Evolutionary conservation across 1,140 invertebrate species (phyloP).

Genomic region (Heliconius himera): DNA sequence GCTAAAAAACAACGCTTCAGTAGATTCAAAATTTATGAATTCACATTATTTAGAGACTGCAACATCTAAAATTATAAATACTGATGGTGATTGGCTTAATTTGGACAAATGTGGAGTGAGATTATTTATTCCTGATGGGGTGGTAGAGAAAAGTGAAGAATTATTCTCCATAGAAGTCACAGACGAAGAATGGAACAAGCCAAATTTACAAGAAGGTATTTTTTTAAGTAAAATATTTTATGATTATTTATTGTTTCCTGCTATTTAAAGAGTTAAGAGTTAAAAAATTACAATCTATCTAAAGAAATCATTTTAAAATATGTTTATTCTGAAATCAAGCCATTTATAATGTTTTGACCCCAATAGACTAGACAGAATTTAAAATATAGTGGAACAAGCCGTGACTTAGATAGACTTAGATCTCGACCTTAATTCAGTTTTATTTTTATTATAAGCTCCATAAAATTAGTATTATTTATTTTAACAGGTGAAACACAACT

Average conservation of each 20-base stretch:
- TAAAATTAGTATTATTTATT: not conserved
- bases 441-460: not conserved
- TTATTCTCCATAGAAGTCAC: constrained; percentile 86
- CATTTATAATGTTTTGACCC: not conserved
- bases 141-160: constrained; percentile 84
- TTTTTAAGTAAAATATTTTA: not conserved
- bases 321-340: not conserved
- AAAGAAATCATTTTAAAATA: not conserved
- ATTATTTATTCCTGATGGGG: constrained; percentile 87
- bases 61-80: constrained; percentile 73
- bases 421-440: constrained; percentile 35
- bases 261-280: no score
- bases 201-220: constrained; percentile 85
- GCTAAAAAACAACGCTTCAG: constrained; percentile 82
- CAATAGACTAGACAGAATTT: not conserved
- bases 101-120: constrained; percentile 86
- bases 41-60: constrained; percentile 59
- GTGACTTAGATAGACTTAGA: constrained; percentile 21
- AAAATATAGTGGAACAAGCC: not conserved
- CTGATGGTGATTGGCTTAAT: constrained; percentile 83
- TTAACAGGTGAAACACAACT: constrained; percentile 87
- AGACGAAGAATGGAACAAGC: constrained; percentile 87
- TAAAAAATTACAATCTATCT: no score
- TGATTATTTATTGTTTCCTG: no score
- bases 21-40: constrained; percentile 81